These are phyloP conservation scores for Clusia tigrina DNA, from an alignment of 2,888 invertebrate genomes.

Conservation along the genomic window DNA sequence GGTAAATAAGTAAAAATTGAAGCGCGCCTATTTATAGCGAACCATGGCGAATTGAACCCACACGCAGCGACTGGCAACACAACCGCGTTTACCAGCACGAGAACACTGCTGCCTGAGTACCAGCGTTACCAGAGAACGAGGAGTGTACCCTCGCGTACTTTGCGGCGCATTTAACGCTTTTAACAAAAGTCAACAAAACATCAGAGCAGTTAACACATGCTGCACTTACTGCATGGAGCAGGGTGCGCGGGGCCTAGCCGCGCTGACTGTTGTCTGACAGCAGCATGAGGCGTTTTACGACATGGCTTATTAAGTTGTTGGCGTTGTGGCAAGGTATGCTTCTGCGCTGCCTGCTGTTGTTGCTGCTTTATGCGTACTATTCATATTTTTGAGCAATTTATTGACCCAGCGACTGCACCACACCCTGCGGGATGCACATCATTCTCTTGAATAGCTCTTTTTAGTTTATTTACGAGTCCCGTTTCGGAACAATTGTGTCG, in stretches of 20 bases:
- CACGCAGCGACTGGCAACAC: constrained; percentile 46
- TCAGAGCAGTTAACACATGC: constrained; percentile 44
- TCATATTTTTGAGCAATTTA: neutral
- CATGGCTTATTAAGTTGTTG: constrained; percentile 22
- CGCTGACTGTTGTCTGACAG: neutral
- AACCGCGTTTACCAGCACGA: too few species aligned
- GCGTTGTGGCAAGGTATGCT: constrained; percentile 14
- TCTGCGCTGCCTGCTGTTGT: constrained; percentile 9
- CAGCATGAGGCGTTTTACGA: constrained; percentile 18
- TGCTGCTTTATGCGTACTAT: too few species aligned
- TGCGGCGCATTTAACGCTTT: constrained; percentile 54
- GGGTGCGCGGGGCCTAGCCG: too few species aligned
- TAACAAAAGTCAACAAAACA: constrained; percentile 54
- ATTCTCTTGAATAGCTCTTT: neutral
- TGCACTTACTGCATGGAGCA: too few species aligned
- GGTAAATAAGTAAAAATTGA: neutral
- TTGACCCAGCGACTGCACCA: neutral
- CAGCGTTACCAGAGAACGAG: neutral
- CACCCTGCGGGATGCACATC: neutral
- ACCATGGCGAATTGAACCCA: constrained; percentile 40
- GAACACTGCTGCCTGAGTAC: too few species aligned
- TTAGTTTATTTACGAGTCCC: too few species aligned
- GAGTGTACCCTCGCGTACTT: constrained; percentile 22
- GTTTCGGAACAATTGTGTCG: too few species aligned
- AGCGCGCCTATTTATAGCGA: neutral